Conservation (phyloP, 1,140 invertebrate genomes). For the Apis dorsata region DNA sequence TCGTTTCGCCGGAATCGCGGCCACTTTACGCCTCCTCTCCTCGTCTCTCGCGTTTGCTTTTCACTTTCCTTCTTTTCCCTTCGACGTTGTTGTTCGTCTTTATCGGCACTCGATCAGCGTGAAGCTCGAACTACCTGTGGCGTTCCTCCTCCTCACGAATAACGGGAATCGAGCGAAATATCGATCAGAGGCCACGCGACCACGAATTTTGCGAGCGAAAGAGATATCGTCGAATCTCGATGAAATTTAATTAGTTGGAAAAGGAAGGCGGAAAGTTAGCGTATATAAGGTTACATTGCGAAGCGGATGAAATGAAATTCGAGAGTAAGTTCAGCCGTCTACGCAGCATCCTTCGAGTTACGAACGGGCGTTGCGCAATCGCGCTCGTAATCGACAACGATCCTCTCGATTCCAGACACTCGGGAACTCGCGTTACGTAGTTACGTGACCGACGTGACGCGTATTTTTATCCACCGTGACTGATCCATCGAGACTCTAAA, state of each 20-base stretch:
- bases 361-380: constrained; percentile 23
- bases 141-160: background rate
- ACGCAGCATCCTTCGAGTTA: background rate
- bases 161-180: background rate
- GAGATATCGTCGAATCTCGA: background rate
- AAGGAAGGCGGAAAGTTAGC: background rate
- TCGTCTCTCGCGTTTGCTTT: constrained; percentile 4
- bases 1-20: constrained; percentile 43
- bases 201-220: background rate
- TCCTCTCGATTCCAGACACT: constrained; percentile 21
- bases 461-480: constrained; percentile 31
- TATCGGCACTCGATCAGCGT: constrained; percentile 15
- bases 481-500: constrained; percentile 4
- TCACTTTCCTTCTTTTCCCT: background rate
- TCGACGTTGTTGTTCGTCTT: background rate
- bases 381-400: constrained; percentile 36
- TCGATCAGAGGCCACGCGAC: background rate
- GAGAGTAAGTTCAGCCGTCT: background rate
- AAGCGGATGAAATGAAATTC: background rate
- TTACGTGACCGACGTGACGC: constrained; percentile 29
- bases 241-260: too few relatives aligned
- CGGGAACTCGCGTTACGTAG: constrained; percentile 22
- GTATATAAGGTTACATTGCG: too few relatives aligned
- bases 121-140: constrained; percentile 38
- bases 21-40: constrained; percentile 45